Base-by-base conservation (phyloP, 2,113 vertebrate genomes). In the Dermatemys mawii region DNA sequence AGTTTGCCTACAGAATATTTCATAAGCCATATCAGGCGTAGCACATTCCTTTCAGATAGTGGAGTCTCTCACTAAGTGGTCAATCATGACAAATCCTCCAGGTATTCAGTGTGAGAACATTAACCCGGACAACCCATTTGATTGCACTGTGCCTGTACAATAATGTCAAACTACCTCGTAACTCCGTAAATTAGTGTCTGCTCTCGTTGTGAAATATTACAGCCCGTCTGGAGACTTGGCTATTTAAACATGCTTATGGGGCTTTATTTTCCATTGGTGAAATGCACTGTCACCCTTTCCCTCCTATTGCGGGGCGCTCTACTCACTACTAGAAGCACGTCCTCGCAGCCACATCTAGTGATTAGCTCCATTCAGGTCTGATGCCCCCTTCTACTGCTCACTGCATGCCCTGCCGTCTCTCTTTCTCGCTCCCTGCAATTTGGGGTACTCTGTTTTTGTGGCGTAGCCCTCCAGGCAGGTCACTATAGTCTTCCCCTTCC, bases 211-310 rank as follows among this genome's bases (percentile, higher is more conserved):
- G 83, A 90, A 55, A 55, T 19, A 49, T 35, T 5, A 7, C 0
- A 3, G 0, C 55, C 21, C 35, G 55, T 27, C 70, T 49, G 2
- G 2, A 1, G 46, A 46, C 51, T 86, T 63, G 22, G 84, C 22
- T 11, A 2, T 16, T 76, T 0, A 0, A 11, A 83, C 38, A 67
- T 5, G 1, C 22, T 41, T 48, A 46, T 4, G 11, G 2, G 32
- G 12, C 1, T 55, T 27, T 2, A 46, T 83, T 87, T 83, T 24
- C 79, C 32, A 19, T 22, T 1, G 0, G 11, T 35, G 49, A 44
- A 35, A 19, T 4, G 14, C 88, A n/a, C n/a, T 73, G 41, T 46
- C n/a, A 11, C 38, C 54, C 46, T 44, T 48, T 16, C 60, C 50
- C 73, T 44, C 21, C 81, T 11, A 57, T 29, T 11, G 11, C 1